These are phyloP conservation scores for Xanthia togata DNA, from an alignment of 2,888 invertebrate species.

Conservation along the genomic window DNA sequence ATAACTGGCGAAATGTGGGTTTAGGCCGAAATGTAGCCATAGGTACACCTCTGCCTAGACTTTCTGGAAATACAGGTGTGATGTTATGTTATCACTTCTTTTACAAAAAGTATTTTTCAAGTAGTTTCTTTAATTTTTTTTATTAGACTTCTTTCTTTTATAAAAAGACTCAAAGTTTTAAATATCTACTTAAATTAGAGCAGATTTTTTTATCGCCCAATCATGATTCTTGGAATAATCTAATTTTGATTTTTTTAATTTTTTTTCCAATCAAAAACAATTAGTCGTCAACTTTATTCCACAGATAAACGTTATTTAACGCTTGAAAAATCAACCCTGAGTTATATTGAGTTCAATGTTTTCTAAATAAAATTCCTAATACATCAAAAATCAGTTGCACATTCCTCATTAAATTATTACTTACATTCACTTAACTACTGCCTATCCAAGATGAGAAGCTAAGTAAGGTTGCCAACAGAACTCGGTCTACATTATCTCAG, in stretches of 20 bases:
- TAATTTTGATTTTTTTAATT: neutral
- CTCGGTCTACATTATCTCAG: constrained; percentile 55
- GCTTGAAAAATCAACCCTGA: neutral
- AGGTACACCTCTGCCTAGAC: too few relatives aligned
- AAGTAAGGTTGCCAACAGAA: constrained; percentile 60
- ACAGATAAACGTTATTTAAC: neutral
- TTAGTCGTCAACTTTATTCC: neutral
- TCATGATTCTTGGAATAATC: neutral
- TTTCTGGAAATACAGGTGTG: too few relatives aligned
- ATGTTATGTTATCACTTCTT: too few relatives aligned
- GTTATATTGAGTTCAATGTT: neutral
- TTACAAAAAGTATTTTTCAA: neutral
- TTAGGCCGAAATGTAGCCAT: too few relatives aligned
- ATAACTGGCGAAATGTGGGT: too few relatives aligned
- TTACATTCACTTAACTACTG: constrained; percentile 33
- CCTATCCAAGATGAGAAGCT: constrained; percentile 35
- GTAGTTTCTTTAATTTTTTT: neutral
- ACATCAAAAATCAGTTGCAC: neutral
- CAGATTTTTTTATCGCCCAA: too few relatives aligned
- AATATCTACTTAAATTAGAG: neutral
- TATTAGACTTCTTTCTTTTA: neutral
- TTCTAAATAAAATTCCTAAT: neutral
- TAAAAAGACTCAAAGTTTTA: neutral
- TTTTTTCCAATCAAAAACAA: neutral
- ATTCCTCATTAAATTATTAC: neutral